Conservation (phyloP, 2,113 vertebrate genomes). For the Fukomys damarensis region DNA sequence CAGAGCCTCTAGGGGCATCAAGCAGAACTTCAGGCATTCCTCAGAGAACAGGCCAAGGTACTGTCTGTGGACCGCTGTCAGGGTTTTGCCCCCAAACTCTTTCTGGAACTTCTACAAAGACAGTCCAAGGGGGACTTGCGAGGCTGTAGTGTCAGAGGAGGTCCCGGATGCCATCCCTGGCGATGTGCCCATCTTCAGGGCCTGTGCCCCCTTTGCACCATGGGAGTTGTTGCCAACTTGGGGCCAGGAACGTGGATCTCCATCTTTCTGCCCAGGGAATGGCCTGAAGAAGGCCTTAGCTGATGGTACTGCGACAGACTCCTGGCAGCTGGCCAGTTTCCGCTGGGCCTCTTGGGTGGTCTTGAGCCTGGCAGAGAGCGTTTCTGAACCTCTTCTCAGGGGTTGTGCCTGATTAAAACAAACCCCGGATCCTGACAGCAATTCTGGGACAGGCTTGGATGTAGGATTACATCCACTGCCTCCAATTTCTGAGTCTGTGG, state of each 20-base stretch:
- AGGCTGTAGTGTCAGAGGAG: conserved; percentile 85
- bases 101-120: too few relatives aligned
- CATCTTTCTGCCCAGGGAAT: conserved; percentile 88
- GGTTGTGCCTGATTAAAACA: background rate
- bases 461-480: rapidly evolving
- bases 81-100: conserved; percentile 94
- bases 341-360: conserved; percentile 89
- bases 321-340: background rate
- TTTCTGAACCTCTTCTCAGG: background rate
- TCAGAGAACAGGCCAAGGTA: conserved; percentile 96
- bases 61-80: conserved; percentile 93
- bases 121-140: conserved; percentile 90
- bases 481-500: rapidly evolving
- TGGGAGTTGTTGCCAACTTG: conserved; percentile 62
- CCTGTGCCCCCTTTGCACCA: conserved; percentile 77
- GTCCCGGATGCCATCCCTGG: conserved; percentile 93
- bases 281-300: conserved; percentile 72
- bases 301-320: conserved; percentile 81
- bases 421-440: background rate
- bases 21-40: conserved; percentile 93
- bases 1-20: conserved; percentile 88
- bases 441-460: background rate
- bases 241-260: conserved; percentile 89
- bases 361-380: conserved; percentile 80
- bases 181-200: conserved; percentile 87